Evolutionary conservation across 2,113 vertebrate genomes (phyloP), one percentile per base, ranked within the genome.

Genomic region (Macrotis lagotis): DNA sequence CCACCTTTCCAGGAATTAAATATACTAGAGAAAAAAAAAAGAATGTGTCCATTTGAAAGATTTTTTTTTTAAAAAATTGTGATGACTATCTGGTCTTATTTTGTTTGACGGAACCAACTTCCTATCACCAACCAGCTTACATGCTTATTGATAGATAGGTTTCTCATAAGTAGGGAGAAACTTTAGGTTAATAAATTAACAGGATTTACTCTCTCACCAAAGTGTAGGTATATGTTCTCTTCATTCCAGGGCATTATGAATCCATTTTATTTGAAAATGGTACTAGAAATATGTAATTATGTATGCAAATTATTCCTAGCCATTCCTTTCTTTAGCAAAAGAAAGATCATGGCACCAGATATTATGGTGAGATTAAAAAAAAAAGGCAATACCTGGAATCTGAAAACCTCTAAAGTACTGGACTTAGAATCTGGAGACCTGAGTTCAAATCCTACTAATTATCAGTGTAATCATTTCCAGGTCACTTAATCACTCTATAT

Each of bases 61-160:
- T 92, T 94, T 2, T 94, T 94, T 91, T 90, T 93, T 97, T 92
- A 59, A 59, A 31, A 93, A 94, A 47, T 90, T 66, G 3, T 91
- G 19, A 90, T 94, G 47, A 50, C 51, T 94, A 96, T 31, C 66
- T 66, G 8, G 5, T 95, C 0, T 83, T 94, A 94, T 53, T 93
- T 55, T 83, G 89, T 92, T 25, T 26, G 49, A 11, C 14, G 25
- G 50, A 47, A 50, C 1, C 48, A 66, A 4, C 28, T 94, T 51
- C 51, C 16, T 12, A 16, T 92, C 48, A 48, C 25, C 74, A 49
- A 89, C 11, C 47, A 10, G 92, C 47, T 95, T 44, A 10, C 31
- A 83, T 91, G 22, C 5, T 91, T 88, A 0, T 74, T 59, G 48
- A 66, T 3, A 8, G n/a, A 37, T 91, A 48, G 88, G n/a, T 94